Evolutionary conservation across 2,797 vertebrate species (phyloP), one percentile per base, ranked within the genome.

Genomic region (Morelia viridis): DNA sequence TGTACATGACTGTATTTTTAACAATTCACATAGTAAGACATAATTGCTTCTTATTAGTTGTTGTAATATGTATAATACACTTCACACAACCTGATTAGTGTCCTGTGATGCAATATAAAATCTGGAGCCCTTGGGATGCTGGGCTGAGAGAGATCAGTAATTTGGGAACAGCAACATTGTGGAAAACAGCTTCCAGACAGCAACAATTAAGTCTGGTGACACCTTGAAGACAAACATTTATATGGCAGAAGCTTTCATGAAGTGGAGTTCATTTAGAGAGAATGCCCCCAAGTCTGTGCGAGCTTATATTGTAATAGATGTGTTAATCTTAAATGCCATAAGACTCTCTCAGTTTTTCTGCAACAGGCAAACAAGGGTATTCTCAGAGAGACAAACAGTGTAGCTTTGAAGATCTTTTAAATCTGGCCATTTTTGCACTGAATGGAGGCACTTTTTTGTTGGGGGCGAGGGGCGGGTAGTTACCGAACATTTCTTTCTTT

Each of bases 381-480:
- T 46, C 17, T 8, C 68, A 53, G 13, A 13, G 85, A 15, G 19
- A 46, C 71, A 31, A 80, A 4, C 57, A 61, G 19, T 5, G 9
- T 61, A 13, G 56, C 6, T 53, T 85, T 58, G n/a, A 35, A 58
- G 22, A 35, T 60, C 57, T 57, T 4, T 24, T 2, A 28, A 56
- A 7, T 17, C 50, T 1, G 22, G 35, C 58, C 31, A 26, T 19
- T 58, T 41, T 31, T 65, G 13, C 50, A 58, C 10, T 64, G 57
- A 28, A 10, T 13, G 17, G 5, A 35, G 68, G 12, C 12, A 22
- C 68, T 26, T 53, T 61, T 68, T 5, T n/a, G 9, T 65, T 28
- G 2, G n/a, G 0, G 19, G 7, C 1, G 0, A 35, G 17, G 56
- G 24, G 1, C 7, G 50, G n/a, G 4, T 15, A 7, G 10, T 13